Base-by-base conservation (phyloP, 2,113 vertebrate genomes). In the Mustelus asterias region DNA sequence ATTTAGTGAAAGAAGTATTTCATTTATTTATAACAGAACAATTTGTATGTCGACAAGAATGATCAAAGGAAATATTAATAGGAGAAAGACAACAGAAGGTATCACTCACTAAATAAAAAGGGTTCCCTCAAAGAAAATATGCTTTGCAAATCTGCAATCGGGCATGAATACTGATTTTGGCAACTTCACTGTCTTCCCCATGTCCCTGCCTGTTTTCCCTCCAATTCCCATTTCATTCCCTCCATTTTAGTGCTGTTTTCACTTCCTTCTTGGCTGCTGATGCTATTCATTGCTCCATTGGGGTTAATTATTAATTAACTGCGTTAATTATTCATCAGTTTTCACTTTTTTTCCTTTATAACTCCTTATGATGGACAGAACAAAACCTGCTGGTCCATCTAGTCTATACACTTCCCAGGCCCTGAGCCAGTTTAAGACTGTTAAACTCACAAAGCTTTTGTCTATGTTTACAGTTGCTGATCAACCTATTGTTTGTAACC, bases 31-130 rank as follows among this genome's bases (percentile, higher is more conserved):
- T 90, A 95, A 72, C 67, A 60, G 44, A 72, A 48, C 44, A 95
- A 95, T 76, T 95, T 95, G 94, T 76, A 95, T 54, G 69, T 95
- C 69, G 44, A 95, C 69, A 95, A 54, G 94, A 94, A 94, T 67
- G 93, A 95, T 95, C 69, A 95, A 95, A 95, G 94, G 11, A 76
- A 3, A 95, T 41, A 54, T 95, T 70, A 95, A 72, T 72, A 44
- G 4, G 41, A 72, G 69, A 72, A 95, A 95, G 69, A 95, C 94
- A 90, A 63, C 88, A 90, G 54, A 29, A 60, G 54, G 88, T 60
- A 90, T 60, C 88, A 90, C 88, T 90, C 69, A 95, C 94, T 72
- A 67, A 95, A 72, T 29, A 72, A 48, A 95, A 72, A 94, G 24
- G 67, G 65, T 95, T 72, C 10, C 29, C 69, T 94, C 13, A 72